Conservation (phyloP, 1,140 invertebrate genomes). For the silkworm (Bombyx mori) region DNA sequence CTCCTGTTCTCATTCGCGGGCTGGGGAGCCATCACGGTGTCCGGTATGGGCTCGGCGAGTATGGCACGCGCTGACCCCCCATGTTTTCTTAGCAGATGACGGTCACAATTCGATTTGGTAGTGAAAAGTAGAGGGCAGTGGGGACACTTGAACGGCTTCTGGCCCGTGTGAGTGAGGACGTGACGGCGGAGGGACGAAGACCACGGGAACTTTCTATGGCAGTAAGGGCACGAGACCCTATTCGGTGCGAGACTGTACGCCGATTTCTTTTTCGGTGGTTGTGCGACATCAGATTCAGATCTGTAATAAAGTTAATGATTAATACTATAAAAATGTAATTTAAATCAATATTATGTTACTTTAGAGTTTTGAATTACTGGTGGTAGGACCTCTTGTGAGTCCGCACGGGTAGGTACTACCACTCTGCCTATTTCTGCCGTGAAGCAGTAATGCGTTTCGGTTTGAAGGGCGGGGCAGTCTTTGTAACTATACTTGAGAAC, state of each 20-base stretch:
- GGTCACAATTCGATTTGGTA: slow-evolving; percentile 97
- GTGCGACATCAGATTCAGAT: slow-evolving; percentile 71
- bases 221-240: slow-evolving; percentile 92
- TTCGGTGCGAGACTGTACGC: slow-evolving; percentile 96
- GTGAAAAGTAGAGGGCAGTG: slow-evolving; percentile 94
- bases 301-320: slow-evolving; percentile 44
- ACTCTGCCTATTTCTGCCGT: too few relatives aligned
- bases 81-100: slow-evolving; percentile 92
- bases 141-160: slow-evolving; percentile 95
- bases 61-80: slow-evolving; percentile 70
- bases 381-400: too few relatives aligned
- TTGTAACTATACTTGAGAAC: too few relatives aligned
- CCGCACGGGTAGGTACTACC: too few relatives aligned
- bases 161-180: slow-evolving; percentile 94
- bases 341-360: not conserved
- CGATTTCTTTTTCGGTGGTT: slow-evolving; percentile 87
- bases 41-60: slow-evolving; percentile 52
- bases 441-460: too few relatives aligned
- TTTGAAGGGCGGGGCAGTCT: too few relatives aligned
- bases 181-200: slow-evolving; percentile 93
- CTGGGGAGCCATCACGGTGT: slow-evolving; percentile 35
- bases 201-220: slow-evolving; percentile 95
- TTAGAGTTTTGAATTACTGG: not conserved
- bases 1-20: slow-evolving; percentile 70
- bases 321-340: not conserved